A percentile compares a stretch with the other conserved stretches of the same genome.
These are phyloP conservation scores for Chirona hameri DNA, from an alignment of 2,888 invertebrate genomes.

Conservation along the genomic window DNA sequence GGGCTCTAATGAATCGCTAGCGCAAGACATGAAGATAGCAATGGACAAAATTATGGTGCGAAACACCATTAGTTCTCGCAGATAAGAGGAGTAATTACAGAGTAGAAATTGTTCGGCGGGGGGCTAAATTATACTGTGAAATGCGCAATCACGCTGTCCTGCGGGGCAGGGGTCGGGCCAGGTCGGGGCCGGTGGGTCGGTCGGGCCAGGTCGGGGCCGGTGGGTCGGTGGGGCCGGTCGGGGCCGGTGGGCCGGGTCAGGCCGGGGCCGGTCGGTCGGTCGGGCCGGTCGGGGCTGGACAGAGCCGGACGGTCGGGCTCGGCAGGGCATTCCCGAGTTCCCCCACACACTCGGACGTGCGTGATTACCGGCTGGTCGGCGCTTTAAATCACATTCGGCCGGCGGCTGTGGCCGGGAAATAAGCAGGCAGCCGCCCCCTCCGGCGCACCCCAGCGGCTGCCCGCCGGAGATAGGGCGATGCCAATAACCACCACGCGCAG, in stretches of 20 bases:
- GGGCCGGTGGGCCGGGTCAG: no score
- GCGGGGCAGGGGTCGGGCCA: neutral
- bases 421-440: neutral
- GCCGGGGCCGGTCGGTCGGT: no score
- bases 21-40: neutral
- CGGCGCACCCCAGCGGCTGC: neutral
- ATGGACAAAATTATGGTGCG: constrained; percentile 13
- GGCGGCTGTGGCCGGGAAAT: neutral
- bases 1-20: neutral
- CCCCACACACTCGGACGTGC: neutral
- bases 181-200: neutral
- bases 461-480: neutral
- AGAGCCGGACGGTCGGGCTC: no score
- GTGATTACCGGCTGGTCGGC: neutral
- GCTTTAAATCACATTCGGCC: neutral
- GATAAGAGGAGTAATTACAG: constrained; percentile 9
- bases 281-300: no score
- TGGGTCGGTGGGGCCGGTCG: no score
- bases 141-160: neutral
- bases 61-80: constrained; percentile 26
- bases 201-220: no score
- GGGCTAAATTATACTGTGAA: constrained; percentile 3
- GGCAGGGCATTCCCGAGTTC: no score
- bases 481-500: no score
- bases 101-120: neutral